phyloP scores from a whole-genome alignment of 2,797 vertebrate genomes.

The Poeciliopsis infans region DNA sequence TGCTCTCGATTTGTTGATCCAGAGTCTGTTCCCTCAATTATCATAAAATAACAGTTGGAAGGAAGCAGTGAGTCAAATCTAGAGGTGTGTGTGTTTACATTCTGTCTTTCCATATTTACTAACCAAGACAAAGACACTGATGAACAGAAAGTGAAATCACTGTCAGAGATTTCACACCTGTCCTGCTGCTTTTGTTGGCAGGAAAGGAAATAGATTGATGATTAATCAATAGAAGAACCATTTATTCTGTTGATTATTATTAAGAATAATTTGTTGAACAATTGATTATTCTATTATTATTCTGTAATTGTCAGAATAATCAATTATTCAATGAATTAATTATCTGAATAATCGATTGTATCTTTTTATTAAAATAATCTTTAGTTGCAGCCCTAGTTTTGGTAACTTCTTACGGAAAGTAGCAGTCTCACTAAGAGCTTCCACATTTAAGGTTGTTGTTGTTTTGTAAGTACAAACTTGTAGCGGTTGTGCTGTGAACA shows the following conservation, averaged over 20 bases:
- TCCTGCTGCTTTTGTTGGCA: constrained; percentile 22
- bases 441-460: neutral
- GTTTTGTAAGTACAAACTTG: too few species aligned
- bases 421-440: neutral
- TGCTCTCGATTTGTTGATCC: constrained; percentile 12
- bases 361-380: too few species aligned
- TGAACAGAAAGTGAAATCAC: constrained; percentile 20
- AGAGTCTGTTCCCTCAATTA: constrained; percentile 15
- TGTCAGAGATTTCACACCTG: constrained; percentile 42
- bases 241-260: too few species aligned
- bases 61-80: constrained; percentile 10
- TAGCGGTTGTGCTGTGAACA: neutral
- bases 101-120: constrained; percentile 31
- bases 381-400: neutral
- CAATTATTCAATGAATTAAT: too few species aligned
- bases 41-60: constrained; percentile 40
- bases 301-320: too few species aligned
- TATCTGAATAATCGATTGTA: too few species aligned
- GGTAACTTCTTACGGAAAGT: neutral
- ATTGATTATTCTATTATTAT: too few species aligned
- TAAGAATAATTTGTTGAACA: too few species aligned
- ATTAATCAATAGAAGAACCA: too few species aligned
- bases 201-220: constrained; percentile 18
- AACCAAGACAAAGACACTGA: constrained; percentile 55
- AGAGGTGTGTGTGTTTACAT: constrained; percentile 23